Conservation (phyloP, 1,140 invertebrate genomes). For the Hypsibius dujardini region DNA sequence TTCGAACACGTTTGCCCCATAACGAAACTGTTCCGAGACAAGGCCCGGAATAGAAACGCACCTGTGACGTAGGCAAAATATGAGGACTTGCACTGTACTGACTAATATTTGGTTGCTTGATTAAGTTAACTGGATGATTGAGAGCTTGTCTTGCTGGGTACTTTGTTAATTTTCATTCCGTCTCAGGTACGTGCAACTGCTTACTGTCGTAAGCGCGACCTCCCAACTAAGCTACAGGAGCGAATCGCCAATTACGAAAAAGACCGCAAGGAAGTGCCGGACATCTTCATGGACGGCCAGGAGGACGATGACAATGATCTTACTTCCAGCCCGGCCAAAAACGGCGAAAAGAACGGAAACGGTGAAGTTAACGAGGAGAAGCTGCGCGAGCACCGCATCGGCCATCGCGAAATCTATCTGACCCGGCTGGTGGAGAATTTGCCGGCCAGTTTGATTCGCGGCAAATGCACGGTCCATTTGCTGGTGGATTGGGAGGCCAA, state of each 20-base stretch:
- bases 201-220: conserved; percentile 22
- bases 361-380: conserved; percentile 37
- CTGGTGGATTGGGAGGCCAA: conserved; percentile 94
- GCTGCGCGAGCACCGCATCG: conserved; percentile 79
- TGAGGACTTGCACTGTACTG: too few species aligned
- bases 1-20: too few species aligned
- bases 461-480: conserved; percentile 92
- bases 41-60: too few species aligned
- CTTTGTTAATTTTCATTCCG: too few species aligned
- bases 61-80: too few species aligned
- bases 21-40: too few species aligned
- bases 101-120: too few species aligned
- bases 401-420: conserved; percentile 91
- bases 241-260: conserved; percentile 25
- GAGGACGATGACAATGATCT: background rate
- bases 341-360: conserved; percentile 24
- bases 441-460: conserved; percentile 91
- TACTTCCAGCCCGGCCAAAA: conserved; percentile 21
- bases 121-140: too few species aligned
- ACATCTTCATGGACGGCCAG: conserved; percentile 23
- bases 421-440: conserved; percentile 93
- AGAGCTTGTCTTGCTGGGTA: too few species aligned
- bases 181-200: conserved; percentile 17
- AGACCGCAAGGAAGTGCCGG: conserved; percentile 38
- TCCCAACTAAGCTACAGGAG: conserved; percentile 22